phyloP scores from a whole-genome alignment of 2,888 invertebrate species.

The Oxyscelio sp. region DNA sequence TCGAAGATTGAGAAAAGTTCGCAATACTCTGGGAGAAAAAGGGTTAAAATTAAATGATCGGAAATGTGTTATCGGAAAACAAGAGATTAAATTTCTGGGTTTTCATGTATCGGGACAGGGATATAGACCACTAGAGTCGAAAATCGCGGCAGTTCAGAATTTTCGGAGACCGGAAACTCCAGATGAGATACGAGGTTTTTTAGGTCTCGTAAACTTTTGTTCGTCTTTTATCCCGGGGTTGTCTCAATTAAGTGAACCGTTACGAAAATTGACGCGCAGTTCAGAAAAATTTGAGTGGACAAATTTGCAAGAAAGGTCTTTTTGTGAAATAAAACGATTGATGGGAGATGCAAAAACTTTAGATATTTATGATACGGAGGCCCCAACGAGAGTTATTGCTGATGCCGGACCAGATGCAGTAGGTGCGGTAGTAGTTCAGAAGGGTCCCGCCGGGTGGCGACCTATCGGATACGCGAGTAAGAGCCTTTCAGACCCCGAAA shows the following conservation, averaged over 20 bases:
- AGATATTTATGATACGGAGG: conserved; percentile 80
- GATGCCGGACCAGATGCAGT: conserved; percentile 84
- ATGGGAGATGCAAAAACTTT: too few species aligned
- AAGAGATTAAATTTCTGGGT: conserved; percentile 77
- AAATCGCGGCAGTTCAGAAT: conserved; percentile 31
- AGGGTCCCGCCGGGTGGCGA: conserved; percentile 71
- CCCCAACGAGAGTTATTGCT: conserved; percentile 82
- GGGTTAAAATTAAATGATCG: conserved; percentile 60
- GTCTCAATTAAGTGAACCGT: conserved; percentile 76
- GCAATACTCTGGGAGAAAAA: conserved; percentile 34
- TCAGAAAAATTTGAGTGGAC: too few species aligned
- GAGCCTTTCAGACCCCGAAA: conserved; percentile 83
- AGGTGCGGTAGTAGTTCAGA: conserved; percentile 82
- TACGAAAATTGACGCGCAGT: too few species aligned
- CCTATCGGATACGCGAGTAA: conserved; percentile 86
- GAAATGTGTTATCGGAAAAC: conserved; percentile 62
- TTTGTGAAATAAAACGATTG: too few species aligned
- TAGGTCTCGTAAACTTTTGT: conserved; percentile 58
- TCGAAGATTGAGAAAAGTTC: neutral
- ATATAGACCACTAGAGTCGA: conserved; percentile 53
- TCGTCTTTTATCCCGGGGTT: conserved; percentile 81
- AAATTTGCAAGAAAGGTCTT: too few species aligned
- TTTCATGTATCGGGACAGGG: conserved; percentile 42
- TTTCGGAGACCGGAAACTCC: conserved; percentile 31
- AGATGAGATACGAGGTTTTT: conserved; percentile 62